Base-by-base conservation (phyloP, 1,140 invertebrate genomes). In the Cydia fagiglandana region DNA sequence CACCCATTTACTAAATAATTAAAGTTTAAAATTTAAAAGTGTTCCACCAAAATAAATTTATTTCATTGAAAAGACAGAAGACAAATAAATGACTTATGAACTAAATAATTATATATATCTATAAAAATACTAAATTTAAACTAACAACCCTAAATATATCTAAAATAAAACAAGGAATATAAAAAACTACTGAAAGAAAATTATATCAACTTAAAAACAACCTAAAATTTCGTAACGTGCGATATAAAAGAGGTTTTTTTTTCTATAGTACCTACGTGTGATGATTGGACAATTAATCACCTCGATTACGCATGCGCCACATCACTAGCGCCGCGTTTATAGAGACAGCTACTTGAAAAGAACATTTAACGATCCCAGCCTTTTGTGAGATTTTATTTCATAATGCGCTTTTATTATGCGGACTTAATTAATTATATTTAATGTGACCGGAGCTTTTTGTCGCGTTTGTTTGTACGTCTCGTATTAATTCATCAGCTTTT, bases 391-490 rank as follows among this genome's bases (percentile, higher is more conserved):
- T 66, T 70, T 70, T 70, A 80, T 81, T 80, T 75, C 81, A 80
- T 84, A 82, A 85, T 82, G 82, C 78, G 75, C 74, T 80, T 83
- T 75, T 86, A 83, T 85, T 84, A 86, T 87, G 80, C 76, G 75
- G 56, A 53, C 73, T 84, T 86, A 88, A 90, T 90, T 90, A 90
- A 90, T 90, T 90, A 90, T 88, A 87, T 89, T 86, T 86, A 88
- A 88, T 84, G 83, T 84, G 83, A 74, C 80, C 79, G 78, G 15
- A 66, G 30, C 56, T 80, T 81, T 84, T 84, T 82, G 81, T 84
- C 61, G 74, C 74, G 77, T 73, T 79, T 76, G 70, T 73, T 70
- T 50, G 73, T 75, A 38, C 64, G 73, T 74, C 50, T 74, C 50
- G 20, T 61, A 53, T 73, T 53, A 73, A 73, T 53, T 74, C 45